Percentiles rank a stretch among this genome's conserved stretches.
Conservation (phyloP, 64 coral and sea anemone species). For the Montipora capricornis region DNA sequence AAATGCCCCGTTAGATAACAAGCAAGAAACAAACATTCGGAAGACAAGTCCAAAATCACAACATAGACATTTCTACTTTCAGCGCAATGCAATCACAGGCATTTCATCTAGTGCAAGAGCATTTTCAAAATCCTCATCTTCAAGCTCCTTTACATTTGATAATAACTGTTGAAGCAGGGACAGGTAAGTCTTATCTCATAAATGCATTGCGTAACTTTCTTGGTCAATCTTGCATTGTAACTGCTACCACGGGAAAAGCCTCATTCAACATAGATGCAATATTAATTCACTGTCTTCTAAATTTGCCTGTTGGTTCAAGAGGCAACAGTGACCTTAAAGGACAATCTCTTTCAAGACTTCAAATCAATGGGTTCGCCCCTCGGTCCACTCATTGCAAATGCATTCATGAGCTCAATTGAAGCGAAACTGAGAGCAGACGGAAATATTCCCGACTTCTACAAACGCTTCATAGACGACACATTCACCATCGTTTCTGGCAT, state of each 20-base stretch:
- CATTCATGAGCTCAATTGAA: no score
- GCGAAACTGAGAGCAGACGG: no score
- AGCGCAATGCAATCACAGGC: conserved; percentile 35
- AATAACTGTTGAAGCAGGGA: conserved; percentile 14
- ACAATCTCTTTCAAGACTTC: no score
- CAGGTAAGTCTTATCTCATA: conserved; percentile 52
- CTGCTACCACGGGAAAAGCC: conserved; percentile 61
- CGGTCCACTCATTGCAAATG: no score
- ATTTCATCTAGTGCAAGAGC: conserved; percentile 44
- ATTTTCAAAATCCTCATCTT: conserved; percentile 13
- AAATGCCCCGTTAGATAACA: conserved; percentile 20
- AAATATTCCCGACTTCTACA: no score
- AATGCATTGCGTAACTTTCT: conserved; percentile 39
- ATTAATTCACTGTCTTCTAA: conserved; percentile 68
- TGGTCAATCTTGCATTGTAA: conserved; percentile 42
- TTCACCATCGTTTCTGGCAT: no score
- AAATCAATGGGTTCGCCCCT: no score
- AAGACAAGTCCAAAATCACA: conserved; percentile 3
- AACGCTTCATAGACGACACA: no score
- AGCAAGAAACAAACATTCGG: conserved; percentile 31
- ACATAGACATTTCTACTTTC: conserved; percentile 48
- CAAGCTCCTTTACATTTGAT: conserved; percentile 37
- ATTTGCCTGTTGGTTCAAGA: neutral
- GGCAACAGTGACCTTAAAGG: no score
- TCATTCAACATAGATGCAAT: conserved; percentile 39